Base-by-base conservation (phyloP, 23 tunicate species). In the Botrylloides violaceus region DNA sequence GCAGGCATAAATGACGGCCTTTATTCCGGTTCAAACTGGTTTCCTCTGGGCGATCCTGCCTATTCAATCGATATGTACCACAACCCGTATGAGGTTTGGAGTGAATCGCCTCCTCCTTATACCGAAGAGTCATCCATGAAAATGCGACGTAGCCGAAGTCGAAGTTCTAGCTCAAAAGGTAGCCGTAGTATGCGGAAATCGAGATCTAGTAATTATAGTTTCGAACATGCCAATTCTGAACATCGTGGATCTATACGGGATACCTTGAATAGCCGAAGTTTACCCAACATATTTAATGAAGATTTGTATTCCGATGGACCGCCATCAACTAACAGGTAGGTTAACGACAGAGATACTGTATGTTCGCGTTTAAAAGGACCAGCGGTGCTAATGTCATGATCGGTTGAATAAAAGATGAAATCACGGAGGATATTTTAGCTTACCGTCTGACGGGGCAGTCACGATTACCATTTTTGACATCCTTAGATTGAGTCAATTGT, bases 291-390 rank as follows among this genome's bases (percentile, higher is more conserved):
- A 19, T 20, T 37, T 0, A 43, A 68, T 43, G 57, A 68, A 0
- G 74, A 68, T 36, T 56, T 68, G 36, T 68, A 68, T 22, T 37
- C 74, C 6, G 74, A 68, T 5, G 74, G n/a, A n/a, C n/a, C n/a
- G n/a, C n/a, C n/a, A n/a, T n/a, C n/a, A n/a, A n/a, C n/a, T n/a
- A n/a, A n/a, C n/a, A n/a, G n/a, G n/a, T n/a, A n/a, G n/a, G n/a
- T n/a, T n/a, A n/a, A n/a, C n/a, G n/a, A n/a, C n/a, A n/a, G n/a
- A n/a, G n/a, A n/a, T n/a, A n/a, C n/a, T n/a, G n/a, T n/a, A n/a
- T n/a, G n/a, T n/a, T n/a, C n/a, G n/a, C n/a, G n/a, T n/a, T n/a
- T n/a, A n/a, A n/a, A n/a, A n/a, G n/a, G n/a, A n/a, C n/a, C n/a
- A n/a, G n/a, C n/a, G n/a, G n/a, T n/a, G n/a, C n/a, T n/a, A n/a